Percentiles rank a stretch among this genome's conserved stretches.
These are phyloP conservation scores for Typhlichthys subterraneus DNA, from an alignment of 2,797 vertebrate species.

Conservation along the genomic window DNA sequence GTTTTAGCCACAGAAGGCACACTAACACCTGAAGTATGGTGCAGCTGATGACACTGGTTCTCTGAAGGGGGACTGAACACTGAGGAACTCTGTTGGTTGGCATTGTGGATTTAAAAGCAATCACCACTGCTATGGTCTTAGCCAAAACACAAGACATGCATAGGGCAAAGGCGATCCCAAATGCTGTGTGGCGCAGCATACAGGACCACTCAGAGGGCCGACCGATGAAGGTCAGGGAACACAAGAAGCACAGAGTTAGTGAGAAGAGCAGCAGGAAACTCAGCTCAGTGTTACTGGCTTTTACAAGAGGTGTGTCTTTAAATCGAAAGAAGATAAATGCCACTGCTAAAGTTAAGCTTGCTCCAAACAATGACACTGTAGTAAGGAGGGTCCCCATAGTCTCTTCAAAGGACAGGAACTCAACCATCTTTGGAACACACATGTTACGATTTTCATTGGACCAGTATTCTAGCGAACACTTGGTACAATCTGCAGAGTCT, in stretches of 20 bases:
- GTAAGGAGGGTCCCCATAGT: conserved; percentile 74
- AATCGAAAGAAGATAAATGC: conserved; percentile 66
- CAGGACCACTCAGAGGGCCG: conserved; percentile 62
- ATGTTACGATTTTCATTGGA: conserved; percentile 70
- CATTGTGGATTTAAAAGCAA: conserved; percentile 58
- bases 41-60: conserved; percentile 66
- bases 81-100: conserved; percentile 55
- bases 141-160: conserved; percentile 67
- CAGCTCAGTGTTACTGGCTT: conserved; percentile 60
- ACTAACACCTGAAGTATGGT: conserved; percentile 70
- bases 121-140: conserved; percentile 64
- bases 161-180: conserved; percentile 64
- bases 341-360: conserved; percentile 60
- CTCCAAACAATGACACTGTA: conserved; percentile 68
- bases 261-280: conserved; percentile 61
- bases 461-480: conserved; percentile 73
- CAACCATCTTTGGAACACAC: conserved; percentile 73
- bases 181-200: conserved; percentile 61
- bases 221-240: conserved; percentile 64
- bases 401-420: conserved; percentile 77
- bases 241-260: conserved; percentile 62
- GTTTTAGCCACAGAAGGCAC: conserved; percentile 68
- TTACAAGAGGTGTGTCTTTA: conserved; percentile 58
- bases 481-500: conserved; percentile 73
- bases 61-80: conserved; percentile 68